Base-by-base conservation (phyloP, 92 coral and sea anemone species). In the Heliopora coerulea region DNA sequence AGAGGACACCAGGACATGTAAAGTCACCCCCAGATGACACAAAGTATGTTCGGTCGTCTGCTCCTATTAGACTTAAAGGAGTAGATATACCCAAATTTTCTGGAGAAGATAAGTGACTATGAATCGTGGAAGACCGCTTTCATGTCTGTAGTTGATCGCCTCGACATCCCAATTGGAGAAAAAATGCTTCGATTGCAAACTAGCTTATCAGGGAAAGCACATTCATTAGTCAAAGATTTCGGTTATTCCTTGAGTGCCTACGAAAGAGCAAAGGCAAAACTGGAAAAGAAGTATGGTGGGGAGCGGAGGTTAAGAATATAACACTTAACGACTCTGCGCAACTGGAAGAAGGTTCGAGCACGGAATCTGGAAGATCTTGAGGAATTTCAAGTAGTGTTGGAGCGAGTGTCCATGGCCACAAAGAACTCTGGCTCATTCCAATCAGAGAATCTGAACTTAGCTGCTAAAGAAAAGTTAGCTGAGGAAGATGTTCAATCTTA, bases 231-330 rank as follows among this genome's bases (percentile, higher is more conserved):
- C 0, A 69, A 57, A 40, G 85, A 80, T 81, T 48, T 75, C n/a
- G 83, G 80, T 11, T 85, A 59, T 56, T 81, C 89, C 8, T 58
- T 18, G 13, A 65, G 37, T 46, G 89, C 86, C n/a, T 79, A 84
- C 24, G 82, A 73, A 59, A 59, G 79, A 46, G 88, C 82, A 17
- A 80, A 80, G 35, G 72, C 28, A 0, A 84, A 80, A 21, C 20
- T 83, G 17, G 82, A 73, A 31, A 82, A 75, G 76, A 82, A 62
- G 33, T 82, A 75, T 54, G 82, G 82, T 15, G 82, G 77, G 57
- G 78, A 49, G 49, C 0, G 56, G 21, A 29, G 73, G 2, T 23
- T 4, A 41, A 54, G 41, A 28, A 65, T 65, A 2, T 58, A 83
- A 28, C 83, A 79, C 28, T 31, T 79, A 2, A 66, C 83, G 19